A percentile compares a stretch with the other conserved stretches of the same genome.
Evolutionary conservation across 2,113 vertebrate genomes (phyloP).

Genomic region (Syrrhaptes paradoxus): DNA sequence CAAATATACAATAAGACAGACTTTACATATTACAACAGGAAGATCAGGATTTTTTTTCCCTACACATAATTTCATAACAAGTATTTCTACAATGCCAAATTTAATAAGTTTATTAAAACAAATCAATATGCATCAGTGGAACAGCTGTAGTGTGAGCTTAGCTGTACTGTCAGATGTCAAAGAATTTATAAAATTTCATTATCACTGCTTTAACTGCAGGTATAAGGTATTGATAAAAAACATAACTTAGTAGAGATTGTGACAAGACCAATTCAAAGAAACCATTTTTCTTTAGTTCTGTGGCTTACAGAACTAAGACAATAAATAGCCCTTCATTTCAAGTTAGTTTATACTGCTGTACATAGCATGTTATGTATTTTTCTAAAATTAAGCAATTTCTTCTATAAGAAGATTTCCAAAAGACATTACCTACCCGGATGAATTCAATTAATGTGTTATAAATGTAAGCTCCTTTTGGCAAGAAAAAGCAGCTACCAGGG

Average conservation of each 20-base stretch:
- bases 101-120: not conserved
- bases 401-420: not conserved
- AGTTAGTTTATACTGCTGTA: not conserved
- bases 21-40: not conserved
- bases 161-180: not conserved
- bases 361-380: not conserved
- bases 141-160: not conserved
- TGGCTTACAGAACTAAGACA: not conserved
- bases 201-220: not conserved
- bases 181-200: not conserved
- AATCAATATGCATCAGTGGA: not conserved
- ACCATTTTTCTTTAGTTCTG: not conserved
- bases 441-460: conserved; percentile 93
- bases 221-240: not conserved
- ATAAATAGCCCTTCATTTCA: not conserved
- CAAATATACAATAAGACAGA: not conserved
- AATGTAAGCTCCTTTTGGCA: conserved; percentile 94
- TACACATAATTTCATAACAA: not conserved
- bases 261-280: not conserved
- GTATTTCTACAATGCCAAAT: not conserved
- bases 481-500: conserved; percentile 97
- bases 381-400: not conserved
- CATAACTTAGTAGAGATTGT: not conserved
- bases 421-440: conserved; percentile 84
- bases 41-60: not conserved